phyloP scores from a whole-genome alignment of 2,888 invertebrate genomes.

The Neoaliturus tenellus region DNA sequence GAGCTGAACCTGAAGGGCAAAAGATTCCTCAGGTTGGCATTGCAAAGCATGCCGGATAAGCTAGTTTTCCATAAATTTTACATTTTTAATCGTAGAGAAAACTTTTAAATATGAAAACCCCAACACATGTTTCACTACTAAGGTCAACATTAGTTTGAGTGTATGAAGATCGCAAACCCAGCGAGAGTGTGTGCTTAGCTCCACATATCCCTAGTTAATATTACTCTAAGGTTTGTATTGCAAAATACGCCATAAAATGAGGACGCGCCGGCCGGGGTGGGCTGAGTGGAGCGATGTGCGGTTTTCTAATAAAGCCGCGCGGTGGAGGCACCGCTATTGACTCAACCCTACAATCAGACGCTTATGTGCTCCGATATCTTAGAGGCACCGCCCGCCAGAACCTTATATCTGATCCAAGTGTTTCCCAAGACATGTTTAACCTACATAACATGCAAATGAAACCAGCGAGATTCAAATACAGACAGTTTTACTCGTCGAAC shows the following conservation, averaged over 20 bases:
- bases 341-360: conserved; percentile 35
- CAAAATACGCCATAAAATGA: not conserved
- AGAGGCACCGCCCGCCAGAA: not conserved
- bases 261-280: not conserved
- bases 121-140: no score
- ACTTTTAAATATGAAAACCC: no score
- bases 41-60: no score
- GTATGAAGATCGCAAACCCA: not conserved
- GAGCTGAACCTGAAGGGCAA: no score
- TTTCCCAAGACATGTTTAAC: not conserved
- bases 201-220: not conserved
- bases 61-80: no score
- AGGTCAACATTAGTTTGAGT: no score
- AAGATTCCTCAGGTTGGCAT: no score
- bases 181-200: not conserved
- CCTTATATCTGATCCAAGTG: not conserved
- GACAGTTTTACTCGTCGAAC: no score
- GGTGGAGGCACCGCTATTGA: conserved; percentile 20
- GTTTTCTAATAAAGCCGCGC: conserved; percentile 40
- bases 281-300: not conserved
- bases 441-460: no score
- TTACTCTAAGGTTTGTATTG: not conserved
- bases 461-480: no score
- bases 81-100: no score
- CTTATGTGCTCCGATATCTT: conserved; percentile 6